These are phyloP conservation scores for Reticulitermes speratus DNA, from an alignment of 1,140 invertebrate genomes.

Conservation along the genomic window DNA sequence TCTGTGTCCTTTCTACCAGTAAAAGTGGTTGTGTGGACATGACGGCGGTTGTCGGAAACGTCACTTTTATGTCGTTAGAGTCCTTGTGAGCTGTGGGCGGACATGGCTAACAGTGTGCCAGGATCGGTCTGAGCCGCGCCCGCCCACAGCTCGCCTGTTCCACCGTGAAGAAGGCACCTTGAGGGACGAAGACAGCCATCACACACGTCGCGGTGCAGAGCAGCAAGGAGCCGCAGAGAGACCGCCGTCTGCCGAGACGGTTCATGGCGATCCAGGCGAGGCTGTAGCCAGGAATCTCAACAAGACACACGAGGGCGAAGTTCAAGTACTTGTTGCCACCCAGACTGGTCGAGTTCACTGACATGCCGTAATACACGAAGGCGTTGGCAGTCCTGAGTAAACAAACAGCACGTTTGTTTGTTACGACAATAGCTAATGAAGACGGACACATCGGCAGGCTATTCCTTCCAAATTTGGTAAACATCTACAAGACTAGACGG, in stretches of 20 bases:
- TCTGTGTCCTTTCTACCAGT: no score
- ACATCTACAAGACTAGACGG: no score
- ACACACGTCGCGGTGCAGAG: conserved; percentile 57
- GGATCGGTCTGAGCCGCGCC: no score
- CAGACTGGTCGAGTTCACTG: conserved; percentile 65
- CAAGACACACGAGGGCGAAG: conserved; percentile 57
- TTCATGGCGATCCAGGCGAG: conserved; percentile 53
- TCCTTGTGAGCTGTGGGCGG: no score
- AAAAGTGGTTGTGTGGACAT: no score
- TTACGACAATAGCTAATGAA: no score
- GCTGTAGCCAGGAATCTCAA: conserved; percentile 61
- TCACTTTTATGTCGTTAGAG: no score
- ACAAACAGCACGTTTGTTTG: conserved; percentile 34
- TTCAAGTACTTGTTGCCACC: conserved; percentile 64
- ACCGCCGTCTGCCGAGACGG: conserved; percentile 57
- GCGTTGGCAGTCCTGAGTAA: conserved; percentile 64
- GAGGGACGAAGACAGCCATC: conserved; percentile 44
- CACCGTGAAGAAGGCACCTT: not conserved
- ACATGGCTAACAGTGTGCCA: no score
- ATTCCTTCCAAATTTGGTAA: no score
- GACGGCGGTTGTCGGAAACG: no score
- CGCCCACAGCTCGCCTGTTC: no score
- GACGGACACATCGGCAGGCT: no score
- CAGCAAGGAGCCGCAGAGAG: conserved; percentile 53
- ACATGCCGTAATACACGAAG: conserved; percentile 71